Base-by-base conservation (phyloP, 1,140 invertebrate genomes). In the Sitophilus oryzae region DNA sequence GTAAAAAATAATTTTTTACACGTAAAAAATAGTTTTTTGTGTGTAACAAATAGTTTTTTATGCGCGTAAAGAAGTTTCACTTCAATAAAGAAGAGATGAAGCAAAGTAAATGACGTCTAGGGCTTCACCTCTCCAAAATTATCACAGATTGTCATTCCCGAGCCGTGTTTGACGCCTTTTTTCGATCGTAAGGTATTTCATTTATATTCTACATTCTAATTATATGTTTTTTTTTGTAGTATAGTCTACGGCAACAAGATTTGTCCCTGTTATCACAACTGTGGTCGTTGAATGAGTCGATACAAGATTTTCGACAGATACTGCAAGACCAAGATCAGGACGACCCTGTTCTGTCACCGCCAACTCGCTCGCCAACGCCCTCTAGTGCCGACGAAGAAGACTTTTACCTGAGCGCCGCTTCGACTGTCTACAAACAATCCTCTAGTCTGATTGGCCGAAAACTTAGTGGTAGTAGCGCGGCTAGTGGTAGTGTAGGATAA, bases 281-380 rank as follows among this genome's bases (percentile, higher is more conserved):
- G 49, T 91, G 89, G 89, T 85, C 88, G 0, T 73, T 93, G 4
- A 91, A 91, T 68, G 89, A 93, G 70, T 85, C 88, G 1, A 91
- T 93, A 67, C 88, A 91, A 63, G 88, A 91, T 51, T 92, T 91
- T 73, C 81, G 89, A 11, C 79, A 81, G 44, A 77, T 87, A 15
- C 69, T 87, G 23, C 83, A 86, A 63, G 83, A 85, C 25, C 81
- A 84, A 57, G 14, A 51, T 25, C 16, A 42, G 25, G 81, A 82
- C 10, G 67, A 74, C 14, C 72, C 73, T 19, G 71, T 76, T 3
- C 71, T 80, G 8, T 80, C 79, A 20, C 77, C 79, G 5, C 74
- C 80, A 6, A 79, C 80, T 20, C 80, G 80, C 15, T 83, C 82
- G 10, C 76, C 78, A 35, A 73, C 76, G 20, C 76, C 77, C 37